Base-by-base conservation (phyloP, 2,888 invertebrate genomes). In the Pollenia amentaria region DNA sequence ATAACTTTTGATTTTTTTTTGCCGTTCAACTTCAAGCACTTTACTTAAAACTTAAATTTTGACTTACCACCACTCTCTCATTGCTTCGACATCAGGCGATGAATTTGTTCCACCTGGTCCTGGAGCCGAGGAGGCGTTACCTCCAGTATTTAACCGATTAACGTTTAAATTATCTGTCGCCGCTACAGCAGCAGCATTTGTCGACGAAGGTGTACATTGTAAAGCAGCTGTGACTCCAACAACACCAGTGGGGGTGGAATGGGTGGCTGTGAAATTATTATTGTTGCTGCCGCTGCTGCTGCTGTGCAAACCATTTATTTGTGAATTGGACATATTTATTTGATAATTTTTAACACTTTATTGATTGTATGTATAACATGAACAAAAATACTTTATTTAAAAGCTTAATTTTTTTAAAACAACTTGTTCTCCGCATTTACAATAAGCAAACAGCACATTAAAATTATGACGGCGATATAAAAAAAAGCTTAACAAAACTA, bases 31-130 rank as follows among this genome's bases (percentile, higher is more conserved):
- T 29, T 6, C 4, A 29, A 29, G 6, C 29, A 29, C 6, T 8
- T n/a, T 67, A n/a, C n/a, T 21, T 65, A 12, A 12, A 44, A 42
- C 16, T 18, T 65, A 2, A 18, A 14, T 48, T 48, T 16, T 14
- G 18, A 91, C 92, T 92, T 92, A 93, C 93, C 93, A 93, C 93
- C 93, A 93, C 90, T 92, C 92, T 77, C 91, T 90, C 92, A 93
- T 93, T 8, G 91, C 91, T 88, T 93, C 92, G 44, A 91, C 91
- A 80, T 93, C 93, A 70, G 90, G 90, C 6, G 90, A 89, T 62
- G 77, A 88, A 79, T 75, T 89, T 79, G 89, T 88, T 44, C 86
- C 77, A 6, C 89, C 89, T 55, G 91, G 89, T 3, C 91, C 91
- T 14, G 91, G 91, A 10, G 92, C 92, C 14, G 91, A 92, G 7